These are phyloP conservation scores for Lasioglossum baleicum DNA, from an alignment of 1,140 invertebrate genomes.

Conservation along the genomic window DNA sequence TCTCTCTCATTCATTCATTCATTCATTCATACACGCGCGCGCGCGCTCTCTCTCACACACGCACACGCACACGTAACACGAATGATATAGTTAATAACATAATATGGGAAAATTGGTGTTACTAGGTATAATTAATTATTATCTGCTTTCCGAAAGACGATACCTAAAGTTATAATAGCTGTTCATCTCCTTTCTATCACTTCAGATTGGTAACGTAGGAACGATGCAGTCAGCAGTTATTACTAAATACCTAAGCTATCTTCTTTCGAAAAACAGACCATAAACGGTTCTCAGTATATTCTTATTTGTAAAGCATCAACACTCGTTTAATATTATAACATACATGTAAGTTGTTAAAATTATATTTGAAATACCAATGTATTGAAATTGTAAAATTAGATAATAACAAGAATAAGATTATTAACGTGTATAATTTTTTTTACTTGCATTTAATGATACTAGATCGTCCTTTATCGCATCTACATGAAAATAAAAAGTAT, in stretches of 20 bases:
- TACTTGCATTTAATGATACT: too few species aligned
- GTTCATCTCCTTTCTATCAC: too few species aligned
- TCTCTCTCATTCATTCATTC: too few species aligned
- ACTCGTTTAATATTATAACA: neutral
- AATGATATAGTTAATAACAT: neutral
- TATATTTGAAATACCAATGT: neutral
- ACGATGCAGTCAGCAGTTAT: too few species aligned
- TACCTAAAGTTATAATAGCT: too few species aligned
- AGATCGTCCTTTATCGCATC: neutral
- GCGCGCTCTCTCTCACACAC: too few species aligned
- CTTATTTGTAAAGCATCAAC: slow-evolving; percentile 1
- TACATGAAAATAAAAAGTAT: neutral
- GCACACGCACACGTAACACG: neutral
- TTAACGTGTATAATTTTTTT: neutral
- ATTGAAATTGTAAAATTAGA: slow-evolving; percentile 6
- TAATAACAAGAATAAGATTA: neutral
- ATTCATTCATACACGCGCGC: too few species aligned
- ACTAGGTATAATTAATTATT: slow-evolving; percentile 3
- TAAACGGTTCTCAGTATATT: slow-evolving; percentile 8
- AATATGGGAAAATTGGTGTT: neutral
- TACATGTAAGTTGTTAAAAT: neutral
- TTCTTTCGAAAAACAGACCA: too few species aligned
- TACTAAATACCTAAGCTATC: too few species aligned
- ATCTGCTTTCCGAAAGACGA: neutral
- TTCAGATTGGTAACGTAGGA: too few species aligned